Evolutionary conservation across 2,797 vertebrate species (phyloP).

Genomic region (Pterois miles): DNA sequence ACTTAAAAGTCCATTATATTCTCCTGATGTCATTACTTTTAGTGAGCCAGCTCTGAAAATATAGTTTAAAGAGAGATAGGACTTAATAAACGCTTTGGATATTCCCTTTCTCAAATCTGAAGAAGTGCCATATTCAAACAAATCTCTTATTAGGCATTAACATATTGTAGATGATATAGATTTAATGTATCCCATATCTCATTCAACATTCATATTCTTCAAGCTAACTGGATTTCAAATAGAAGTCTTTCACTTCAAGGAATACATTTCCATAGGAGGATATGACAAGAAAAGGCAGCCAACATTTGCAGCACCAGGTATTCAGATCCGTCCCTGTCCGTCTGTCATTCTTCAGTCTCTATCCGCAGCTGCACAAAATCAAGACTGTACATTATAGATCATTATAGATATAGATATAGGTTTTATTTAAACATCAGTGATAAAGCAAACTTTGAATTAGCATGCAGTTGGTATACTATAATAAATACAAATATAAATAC

Average conservation of each 20-base stretch:
- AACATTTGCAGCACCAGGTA: neutral
- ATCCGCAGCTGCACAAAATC: neutral
- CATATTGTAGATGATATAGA: slow-evolving; percentile 17
- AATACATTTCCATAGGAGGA: neutral
- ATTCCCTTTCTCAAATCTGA: slow-evolving; percentile 18
- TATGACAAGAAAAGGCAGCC: neutral
- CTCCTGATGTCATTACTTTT: slow-evolving; percentile 68
- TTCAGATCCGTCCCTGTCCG: neutral
- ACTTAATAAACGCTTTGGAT: slow-evolving; percentile 35
- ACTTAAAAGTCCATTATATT: slow-evolving; percentile 78
- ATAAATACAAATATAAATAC: no score
- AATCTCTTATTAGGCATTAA: slow-evolving; percentile 25
- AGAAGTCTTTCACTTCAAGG: neutral
- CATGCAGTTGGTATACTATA: neutral
- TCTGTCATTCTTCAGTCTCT: neutral
- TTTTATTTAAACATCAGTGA: neutral
- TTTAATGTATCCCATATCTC: slow-evolving; percentile 11
- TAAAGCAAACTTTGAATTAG: neutral
- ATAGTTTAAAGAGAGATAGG: slow-evolving; percentile 49
- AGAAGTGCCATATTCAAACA: slow-evolving; percentile 24
- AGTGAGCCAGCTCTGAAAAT: slow-evolving; percentile 50
- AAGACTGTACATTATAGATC: neutral
- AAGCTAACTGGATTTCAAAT: neutral
- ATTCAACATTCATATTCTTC: neutral
- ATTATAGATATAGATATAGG: no score